phyloP scores from a whole-genome alignment of 1,140 invertebrate species.

The Aphelinus atriplicis region DNA sequence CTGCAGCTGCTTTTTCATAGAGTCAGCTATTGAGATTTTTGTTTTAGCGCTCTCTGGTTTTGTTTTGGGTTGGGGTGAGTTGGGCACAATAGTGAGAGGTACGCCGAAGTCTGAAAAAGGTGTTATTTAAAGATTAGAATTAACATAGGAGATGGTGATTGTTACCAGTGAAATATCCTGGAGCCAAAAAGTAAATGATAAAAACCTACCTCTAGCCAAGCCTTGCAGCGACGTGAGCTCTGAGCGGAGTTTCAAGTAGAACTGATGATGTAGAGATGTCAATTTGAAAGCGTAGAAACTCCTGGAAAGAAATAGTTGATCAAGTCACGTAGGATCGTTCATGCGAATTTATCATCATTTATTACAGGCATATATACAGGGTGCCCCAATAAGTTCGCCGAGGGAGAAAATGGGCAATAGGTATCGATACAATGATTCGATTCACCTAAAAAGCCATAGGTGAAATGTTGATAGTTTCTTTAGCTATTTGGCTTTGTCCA shows the following conservation, averaged over 20 bases:
- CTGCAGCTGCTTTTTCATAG: constrained; percentile 48
- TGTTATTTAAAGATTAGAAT: too few relatives aligned
- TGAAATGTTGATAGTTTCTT: too few relatives aligned
- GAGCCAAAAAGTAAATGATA: too few relatives aligned
- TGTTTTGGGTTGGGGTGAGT: constrained; percentile 50
- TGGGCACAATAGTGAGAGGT: constrained; percentile 50
- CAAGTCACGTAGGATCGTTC: background rate
- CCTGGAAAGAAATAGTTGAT: constrained; percentile 54
- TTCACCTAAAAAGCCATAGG: too few relatives aligned
- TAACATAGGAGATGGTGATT: too few relatives aligned
- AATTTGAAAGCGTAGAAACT: constrained; percentile 80
- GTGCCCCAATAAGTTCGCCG: too few relatives aligned
- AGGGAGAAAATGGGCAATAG: too few relatives aligned
- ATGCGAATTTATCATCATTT: too few relatives aligned
- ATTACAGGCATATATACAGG: too few relatives aligned
- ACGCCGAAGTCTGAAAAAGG: constrained; percentile 63
- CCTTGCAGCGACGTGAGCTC: constrained; percentile 76
- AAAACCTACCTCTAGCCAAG: constrained; percentile 69
- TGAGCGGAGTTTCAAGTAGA: constrained; percentile 77
- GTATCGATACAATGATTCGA: too few relatives aligned
- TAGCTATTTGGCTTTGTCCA: too few relatives aligned
- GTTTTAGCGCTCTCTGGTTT: constrained; percentile 51
- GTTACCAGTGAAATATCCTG: too few relatives aligned
- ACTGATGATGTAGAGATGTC: constrained; percentile 79
- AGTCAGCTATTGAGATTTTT: constrained; percentile 57